phyloP scores from a whole-genome alignment of 2,888 invertebrate species.

The Tetramorium bicarinatum region DNA sequence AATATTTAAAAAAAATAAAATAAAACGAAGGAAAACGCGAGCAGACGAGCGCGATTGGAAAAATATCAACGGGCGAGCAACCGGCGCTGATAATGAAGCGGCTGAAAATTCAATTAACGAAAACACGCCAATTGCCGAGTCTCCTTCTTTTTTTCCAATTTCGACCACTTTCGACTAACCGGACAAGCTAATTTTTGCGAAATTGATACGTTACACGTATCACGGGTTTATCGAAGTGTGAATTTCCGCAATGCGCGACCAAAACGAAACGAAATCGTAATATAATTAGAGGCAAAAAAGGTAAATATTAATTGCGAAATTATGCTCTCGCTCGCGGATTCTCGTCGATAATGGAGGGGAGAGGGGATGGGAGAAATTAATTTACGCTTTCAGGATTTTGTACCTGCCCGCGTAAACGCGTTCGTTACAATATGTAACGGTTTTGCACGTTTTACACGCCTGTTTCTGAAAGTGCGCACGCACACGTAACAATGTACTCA shows the following conservation, averaged over 20 bases:
- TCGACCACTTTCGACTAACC: slow-evolving; percentile 48
- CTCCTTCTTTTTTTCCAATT: slow-evolving; percentile 57
- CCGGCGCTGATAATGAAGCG: slow-evolving; percentile 55
- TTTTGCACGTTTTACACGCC: slow-evolving; percentile 33
- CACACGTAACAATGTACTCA: not conserved
- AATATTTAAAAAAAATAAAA: slow-evolving; percentile 16
- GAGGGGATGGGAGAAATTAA: slow-evolving; percentile 42
- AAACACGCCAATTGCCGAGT: slow-evolving; percentile 53
- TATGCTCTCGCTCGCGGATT: slow-evolving; percentile 40
- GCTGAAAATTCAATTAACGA: slow-evolving; percentile 68
- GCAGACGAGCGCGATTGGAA: slow-evolving; percentile 38
- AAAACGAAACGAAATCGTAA: slow-evolving; percentile 33
- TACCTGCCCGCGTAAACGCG: slow-evolving; percentile 31
- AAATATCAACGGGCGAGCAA: slow-evolving; percentile 53
- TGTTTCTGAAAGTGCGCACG: slow-evolving; percentile 39
- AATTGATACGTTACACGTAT: slow-evolving; percentile 42
- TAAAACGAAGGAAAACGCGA: slow-evolving; percentile 30
- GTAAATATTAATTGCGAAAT: slow-evolving; percentile 52
- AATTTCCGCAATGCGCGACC: slow-evolving; percentile 24
- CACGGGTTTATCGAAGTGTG: slow-evolving; percentile 38
- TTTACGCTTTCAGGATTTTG: slow-evolving; percentile 54
- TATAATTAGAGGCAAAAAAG: slow-evolving; percentile 45
- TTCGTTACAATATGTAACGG: slow-evolving; percentile 35
- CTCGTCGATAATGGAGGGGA: slow-evolving; percentile 13
- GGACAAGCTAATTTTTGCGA: slow-evolving; percentile 63